Evolutionary conservation across 2,113 vertebrate species (phyloP).

Genomic region (Amblyornis subalaris): DNA sequence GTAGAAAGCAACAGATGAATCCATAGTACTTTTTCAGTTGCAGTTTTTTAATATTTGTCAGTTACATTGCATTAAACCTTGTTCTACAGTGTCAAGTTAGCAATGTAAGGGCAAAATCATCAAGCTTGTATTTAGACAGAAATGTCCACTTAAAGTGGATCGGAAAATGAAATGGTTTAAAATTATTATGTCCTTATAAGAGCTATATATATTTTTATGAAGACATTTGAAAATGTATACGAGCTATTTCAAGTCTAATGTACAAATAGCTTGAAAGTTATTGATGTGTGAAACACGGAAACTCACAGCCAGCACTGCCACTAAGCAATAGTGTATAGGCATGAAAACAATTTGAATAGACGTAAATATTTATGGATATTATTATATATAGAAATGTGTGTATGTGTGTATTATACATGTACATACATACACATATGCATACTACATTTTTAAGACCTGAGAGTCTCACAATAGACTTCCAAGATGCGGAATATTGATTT

Average conservation of each 20-base stretch:
- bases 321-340: not conserved
- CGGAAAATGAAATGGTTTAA: not conserved
- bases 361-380: not conserved
- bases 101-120: not conserved
- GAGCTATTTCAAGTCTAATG: not conserved
- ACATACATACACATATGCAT: not conserved
- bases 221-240: not conserved
- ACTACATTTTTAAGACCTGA: not conserved
- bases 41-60: not conserved
- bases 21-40: fast-evolving
- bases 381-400: not conserved
- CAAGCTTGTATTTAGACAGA: not conserved
- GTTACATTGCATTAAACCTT: not conserved
- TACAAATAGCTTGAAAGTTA: not conserved
- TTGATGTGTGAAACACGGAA: not conserved
- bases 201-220: not conserved
- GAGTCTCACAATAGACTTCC: not conserved
- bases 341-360: not conserved
- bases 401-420: not conserved
- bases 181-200: not conserved
- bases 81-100: not conserved
- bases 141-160: not conserved
- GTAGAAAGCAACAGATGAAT: not conserved
- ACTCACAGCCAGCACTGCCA: not conserved
- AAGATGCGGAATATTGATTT: not conserved